These are phyloP conservation scores for Sciurus vulgaris DNA, from an alignment of 2,797 vertebrate species.

Conservation along the genomic window DNA sequence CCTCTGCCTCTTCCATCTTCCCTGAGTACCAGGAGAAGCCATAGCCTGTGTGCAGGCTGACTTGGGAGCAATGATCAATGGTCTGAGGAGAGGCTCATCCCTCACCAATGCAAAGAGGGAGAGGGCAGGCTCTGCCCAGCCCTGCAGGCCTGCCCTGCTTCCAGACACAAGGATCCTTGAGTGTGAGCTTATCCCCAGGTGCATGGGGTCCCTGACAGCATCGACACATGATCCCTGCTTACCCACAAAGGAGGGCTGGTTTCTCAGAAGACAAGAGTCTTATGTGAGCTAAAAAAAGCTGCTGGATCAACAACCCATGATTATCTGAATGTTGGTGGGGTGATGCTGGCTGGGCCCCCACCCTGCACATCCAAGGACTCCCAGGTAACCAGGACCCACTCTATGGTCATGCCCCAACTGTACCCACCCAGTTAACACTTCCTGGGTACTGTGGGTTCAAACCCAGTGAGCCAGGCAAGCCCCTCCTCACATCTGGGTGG, in stretches of 20 bases:
- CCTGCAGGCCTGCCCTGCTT: neutral
- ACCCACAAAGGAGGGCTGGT: constrained; percentile 79
- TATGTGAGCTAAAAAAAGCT: constrained; percentile 92
- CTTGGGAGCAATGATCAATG: rapidly evolving
- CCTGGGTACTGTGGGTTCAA: neutral
- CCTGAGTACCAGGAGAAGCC: neutral
- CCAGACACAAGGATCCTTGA: neutral
- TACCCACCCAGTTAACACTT: rapidly evolving
- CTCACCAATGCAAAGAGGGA: neutral
- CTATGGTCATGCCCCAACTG: neutral
- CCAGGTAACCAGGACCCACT: neutral
- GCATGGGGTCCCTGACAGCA: constrained; percentile 79
- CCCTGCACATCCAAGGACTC: neutral
- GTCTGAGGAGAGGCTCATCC: neutral
- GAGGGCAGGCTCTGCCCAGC: neutral
- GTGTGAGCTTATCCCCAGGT: neutral
- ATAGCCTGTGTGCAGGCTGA: neutral
- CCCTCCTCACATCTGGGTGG: neutral
- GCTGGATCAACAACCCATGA: constrained; percentile 88
- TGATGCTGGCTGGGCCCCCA: neutral
- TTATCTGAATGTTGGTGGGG: constrained; percentile 78
- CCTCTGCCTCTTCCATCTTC: neutral
- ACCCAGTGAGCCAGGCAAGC: rapidly evolving
- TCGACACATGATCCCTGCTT: constrained; percentile 89
- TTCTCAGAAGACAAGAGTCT: constrained; percentile 87